phyloP scores from a whole-genome alignment of 2,113 vertebrate genomes.

The Epinephelus moara region DNA sequence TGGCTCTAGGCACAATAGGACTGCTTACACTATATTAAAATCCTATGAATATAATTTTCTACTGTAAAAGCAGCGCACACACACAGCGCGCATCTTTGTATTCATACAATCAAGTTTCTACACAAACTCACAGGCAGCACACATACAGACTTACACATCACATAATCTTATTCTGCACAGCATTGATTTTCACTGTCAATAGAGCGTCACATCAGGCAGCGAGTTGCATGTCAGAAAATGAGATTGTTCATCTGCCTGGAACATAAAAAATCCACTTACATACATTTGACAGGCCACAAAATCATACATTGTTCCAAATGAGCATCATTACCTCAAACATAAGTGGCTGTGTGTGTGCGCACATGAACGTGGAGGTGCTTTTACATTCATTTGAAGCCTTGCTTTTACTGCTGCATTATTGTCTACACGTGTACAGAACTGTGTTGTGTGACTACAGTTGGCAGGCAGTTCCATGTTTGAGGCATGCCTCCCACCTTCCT shows the following conservation, averaged over 20 bases:
- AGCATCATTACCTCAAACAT: neutral
- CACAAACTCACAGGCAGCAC: neutral
- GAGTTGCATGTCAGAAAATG: neutral
- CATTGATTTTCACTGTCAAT: neutral
- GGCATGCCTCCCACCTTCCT: slow-evolving; percentile 31
- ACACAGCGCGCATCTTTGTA: too few relatives aligned
- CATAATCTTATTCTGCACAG: neutral
- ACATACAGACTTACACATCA: neutral
- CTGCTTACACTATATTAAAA: slow-evolving; percentile 38
- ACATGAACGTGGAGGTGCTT: neutral
- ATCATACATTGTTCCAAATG: neutral
- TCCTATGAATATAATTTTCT: slow-evolving; percentile 54
- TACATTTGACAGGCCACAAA: neutral
- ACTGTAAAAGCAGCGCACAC: neutral
- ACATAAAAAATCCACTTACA: slow-evolving; percentile 12
- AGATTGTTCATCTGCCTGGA: slow-evolving; percentile 21
- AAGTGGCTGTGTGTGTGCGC: neutral
- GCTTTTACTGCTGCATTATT: neutral
- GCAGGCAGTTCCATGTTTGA: slow-evolving; percentile 22
- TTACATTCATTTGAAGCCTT: neutral
- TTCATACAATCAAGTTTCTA: neutral
- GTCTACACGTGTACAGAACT: neutral
- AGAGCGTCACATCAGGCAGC: neutral
- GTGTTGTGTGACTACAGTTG: slow-evolving; percentile 13
- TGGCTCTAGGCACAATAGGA: slow-evolving; percentile 3